Evolutionary conservation across 2,797 vertebrate genomes (phyloP), one percentile per base, ranked within the genome.

Genomic region (Microctenopoma lineatum): DNA sequence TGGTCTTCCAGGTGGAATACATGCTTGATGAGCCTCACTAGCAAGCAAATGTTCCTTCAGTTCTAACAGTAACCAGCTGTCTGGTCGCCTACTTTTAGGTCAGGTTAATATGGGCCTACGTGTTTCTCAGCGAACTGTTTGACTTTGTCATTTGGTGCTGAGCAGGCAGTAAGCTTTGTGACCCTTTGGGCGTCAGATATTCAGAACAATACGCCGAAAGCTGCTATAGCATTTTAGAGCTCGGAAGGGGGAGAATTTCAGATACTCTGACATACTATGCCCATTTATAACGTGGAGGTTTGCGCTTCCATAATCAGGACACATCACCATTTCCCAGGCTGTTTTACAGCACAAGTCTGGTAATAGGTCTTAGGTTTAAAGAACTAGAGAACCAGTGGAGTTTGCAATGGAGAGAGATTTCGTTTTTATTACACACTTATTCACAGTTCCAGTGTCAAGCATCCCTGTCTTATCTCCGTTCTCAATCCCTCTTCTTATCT

Each of bases 401-500:
- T 16, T 3, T 1, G 36, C 13, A 0, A 61, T 21, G 21, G 6
- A 69, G 25, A 34, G 54, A 55, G 45, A 70, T 62, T 73, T 66
- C 0, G 27, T 75, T 73, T 82, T 51, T 51, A 71, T 60, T 51
- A 38, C 48, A 58, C 51, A 67, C 66, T 71, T 66, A 63, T 66
- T 86, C 69, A 51, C 59, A 66, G 32, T 66, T 72, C 46, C 50
- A 63, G 21, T 57, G 46, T 84, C 45, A 67, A 16, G 51, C 53
- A n/a, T 70, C 51, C 42, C 1, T 8, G 32, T 69, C 73, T 71
- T 79, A 85, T 86, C 77, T 51, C 29, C 42, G 27, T 64, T 63
- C 66, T 79, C 21, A 18, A 81, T 75, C 79, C 69, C 18, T 56
- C 59, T 56, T 52, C 66, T 84, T 83, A 85, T 81, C 80, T 83